These are phyloP conservation scores for Heteromormyrus szaboi DNA, from an alignment of 2,797 vertebrate genomes.

Conservation along the genomic window DNA sequence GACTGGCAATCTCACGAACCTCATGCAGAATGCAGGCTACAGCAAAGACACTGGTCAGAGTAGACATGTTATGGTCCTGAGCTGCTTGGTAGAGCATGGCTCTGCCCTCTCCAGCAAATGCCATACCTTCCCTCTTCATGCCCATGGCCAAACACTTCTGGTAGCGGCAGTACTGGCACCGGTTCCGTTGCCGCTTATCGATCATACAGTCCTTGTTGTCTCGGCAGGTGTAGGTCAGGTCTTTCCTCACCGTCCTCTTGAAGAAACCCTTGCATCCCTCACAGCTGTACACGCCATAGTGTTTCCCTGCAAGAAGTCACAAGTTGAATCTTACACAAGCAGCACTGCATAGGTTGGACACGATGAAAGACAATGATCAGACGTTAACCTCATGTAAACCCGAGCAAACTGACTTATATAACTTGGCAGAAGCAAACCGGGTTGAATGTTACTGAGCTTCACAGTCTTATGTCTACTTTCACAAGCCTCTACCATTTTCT, in stretches of 20 bases:
- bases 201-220: conserved; percentile 93
- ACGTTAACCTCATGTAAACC: background rate
- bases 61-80: background rate
- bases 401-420: background rate
- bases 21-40: background rate
- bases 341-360: background rate
- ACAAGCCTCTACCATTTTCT: background rate
- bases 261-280: conserved; percentile 97
- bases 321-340: background rate
- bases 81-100: background rate
- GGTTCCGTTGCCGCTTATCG: conserved; percentile 92
- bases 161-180: conserved; percentile 90
- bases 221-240: conserved; percentile 90
- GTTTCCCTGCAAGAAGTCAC: conserved; percentile 71
- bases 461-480: background rate
- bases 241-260: conserved; percentile 90
- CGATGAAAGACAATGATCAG: background rate
- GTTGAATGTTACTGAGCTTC: background rate
- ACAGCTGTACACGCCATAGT: conserved; percentile 90
- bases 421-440: background rate
- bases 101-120: background rate
- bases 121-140: conserved; percentile 91
- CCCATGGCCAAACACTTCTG: conserved; percentile 96
- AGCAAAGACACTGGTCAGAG: background rate
- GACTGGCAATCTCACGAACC: background rate